Conservation (phyloP, 2,888 invertebrate genomes). For the Deilephila elpenor region DNA sequence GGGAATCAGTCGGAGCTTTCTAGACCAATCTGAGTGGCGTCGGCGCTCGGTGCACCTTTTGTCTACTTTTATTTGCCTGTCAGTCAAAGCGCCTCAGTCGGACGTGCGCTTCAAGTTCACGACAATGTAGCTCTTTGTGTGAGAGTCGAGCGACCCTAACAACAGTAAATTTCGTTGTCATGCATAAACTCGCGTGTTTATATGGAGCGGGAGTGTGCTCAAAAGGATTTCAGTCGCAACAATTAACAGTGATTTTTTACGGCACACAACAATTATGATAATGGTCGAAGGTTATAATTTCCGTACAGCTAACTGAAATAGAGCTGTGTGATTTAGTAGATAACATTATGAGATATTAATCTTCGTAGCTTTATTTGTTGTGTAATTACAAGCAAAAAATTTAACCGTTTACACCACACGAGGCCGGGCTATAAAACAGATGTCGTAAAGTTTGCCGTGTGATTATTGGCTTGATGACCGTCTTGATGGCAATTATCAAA, state of each 20-base stretch:
- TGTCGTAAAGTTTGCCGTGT: constrained; percentile 63
- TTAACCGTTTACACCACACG: constrained; percentile 37
- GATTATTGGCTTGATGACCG: constrained; percentile 50
- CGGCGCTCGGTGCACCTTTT: constrained; percentile 59
- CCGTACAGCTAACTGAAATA: not conserved
- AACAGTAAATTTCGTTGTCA: constrained; percentile 78
- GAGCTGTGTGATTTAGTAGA: constrained; percentile 15
- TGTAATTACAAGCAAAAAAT: constrained; percentile 19
- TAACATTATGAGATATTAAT: constrained; percentile 32
- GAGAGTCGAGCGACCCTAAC: constrained; percentile 70
- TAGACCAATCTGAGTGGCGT: constrained; percentile 41
- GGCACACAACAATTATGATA: not conserved
- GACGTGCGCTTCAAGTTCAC: constrained; percentile 66
- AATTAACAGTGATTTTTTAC: constrained; percentile 9
- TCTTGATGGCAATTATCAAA: constrained; percentile 58
- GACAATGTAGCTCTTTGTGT: constrained; percentile 76
- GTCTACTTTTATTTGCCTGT: constrained; percentile 80
- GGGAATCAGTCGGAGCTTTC: constrained; percentile 38
- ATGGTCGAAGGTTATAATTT: not conserved
- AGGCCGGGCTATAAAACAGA: constrained; percentile 53
- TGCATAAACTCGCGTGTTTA: constrained; percentile 59
- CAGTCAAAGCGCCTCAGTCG: constrained; percentile 71
- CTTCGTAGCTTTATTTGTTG: constrained; percentile 33
- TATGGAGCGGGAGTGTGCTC: constrained; percentile 26
- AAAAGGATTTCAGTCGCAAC: not conserved